A percentile compares a stretch with the other conserved stretches of the same genome.
Evolutionary conservation across 2,888 invertebrate genomes (phyloP).

Genomic region (Melanotus villosus): DNA sequence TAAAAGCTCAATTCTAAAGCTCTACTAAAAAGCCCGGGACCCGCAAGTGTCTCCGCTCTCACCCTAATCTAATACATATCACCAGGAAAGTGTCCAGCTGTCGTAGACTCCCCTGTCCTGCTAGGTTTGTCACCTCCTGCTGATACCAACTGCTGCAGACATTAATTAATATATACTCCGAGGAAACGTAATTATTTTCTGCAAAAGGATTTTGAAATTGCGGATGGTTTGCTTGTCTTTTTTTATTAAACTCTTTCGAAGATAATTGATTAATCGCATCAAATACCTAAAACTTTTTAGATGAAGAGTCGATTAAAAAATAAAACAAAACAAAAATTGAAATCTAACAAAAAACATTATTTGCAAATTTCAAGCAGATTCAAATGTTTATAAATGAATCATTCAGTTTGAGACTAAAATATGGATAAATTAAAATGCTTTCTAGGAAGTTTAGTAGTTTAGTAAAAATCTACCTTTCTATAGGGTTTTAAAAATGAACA

Average conservation of each 20-base stretch:
- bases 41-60: slow-evolving; percentile 65
- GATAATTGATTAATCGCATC: no score
- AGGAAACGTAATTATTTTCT: slow-evolving; percentile 62
- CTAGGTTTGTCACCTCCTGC: slow-evolving; percentile 64
- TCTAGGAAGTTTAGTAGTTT: no score
- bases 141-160: slow-evolving; percentile 67
- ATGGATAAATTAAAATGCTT: no score
- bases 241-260: neutral
- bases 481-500: no score
- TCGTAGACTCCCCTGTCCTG: slow-evolving; percentile 53
- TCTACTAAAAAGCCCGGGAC: slow-evolving; percentile 40
- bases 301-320: no score
- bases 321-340: no score
- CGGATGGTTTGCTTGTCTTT: neutral
- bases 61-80: slow-evolving; percentile 69
- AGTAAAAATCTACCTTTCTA: no score
- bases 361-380: no score
- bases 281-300: no score
- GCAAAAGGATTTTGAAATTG: neutral
- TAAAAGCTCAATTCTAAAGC: slow-evolving; percentile 39
- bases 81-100: slow-evolving; percentile 67
- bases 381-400: no score
- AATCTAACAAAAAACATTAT: no score
- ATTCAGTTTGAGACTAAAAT: no score
- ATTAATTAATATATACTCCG: slow-evolving; percentile 69